Conservation (phyloP, 2,797 vertebrate genomes). For the Thaleichthys pacificus region DNA sequence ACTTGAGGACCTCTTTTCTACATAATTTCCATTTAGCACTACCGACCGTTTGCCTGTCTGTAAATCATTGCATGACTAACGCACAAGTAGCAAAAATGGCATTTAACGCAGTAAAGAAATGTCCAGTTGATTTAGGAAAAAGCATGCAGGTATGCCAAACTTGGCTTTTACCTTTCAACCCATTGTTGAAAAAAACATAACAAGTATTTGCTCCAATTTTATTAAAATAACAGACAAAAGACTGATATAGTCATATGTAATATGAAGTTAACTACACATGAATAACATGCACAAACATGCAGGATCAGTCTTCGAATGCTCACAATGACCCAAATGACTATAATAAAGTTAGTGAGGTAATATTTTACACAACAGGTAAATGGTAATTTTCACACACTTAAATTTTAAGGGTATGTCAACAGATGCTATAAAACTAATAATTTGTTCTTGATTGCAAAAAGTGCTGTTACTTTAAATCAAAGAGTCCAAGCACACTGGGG, state of each 20-base stretch:
- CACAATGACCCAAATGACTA: slow-evolving; percentile 30
- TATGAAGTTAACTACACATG: slow-evolving; percentile 38
- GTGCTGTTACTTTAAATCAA: background rate
- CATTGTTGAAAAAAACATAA: background rate
- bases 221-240: slow-evolving; percentile 47
- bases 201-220: slow-evolving; percentile 38
- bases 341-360: background rate
- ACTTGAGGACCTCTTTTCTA: slow-evolving; percentile 31
- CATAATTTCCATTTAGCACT: slow-evolving; percentile 34
- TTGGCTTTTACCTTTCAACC: too few relatives aligned
- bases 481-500: background rate
- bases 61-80: slow-evolving; percentile 14
- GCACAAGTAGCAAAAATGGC: too few relatives aligned
- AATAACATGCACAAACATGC: slow-evolving; percentile 58
- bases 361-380: slow-evolving; percentile 9
- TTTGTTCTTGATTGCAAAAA: background rate
- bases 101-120: too few relatives aligned
- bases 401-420: background rate
- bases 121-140: too few relatives aligned
- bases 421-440: slow-evolving; percentile 19
- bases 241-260: slow-evolving; percentile 11
- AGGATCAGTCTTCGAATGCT: slow-evolving; percentile 27
- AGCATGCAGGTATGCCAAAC: too few relatives aligned
- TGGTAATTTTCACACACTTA: background rate
- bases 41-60: slow-evolving; percentile 38